Evolutionary conservation across 2,888 invertebrate species (phyloP), one percentile per base, ranked within the genome.

Genomic region (Amiota minor): DNA sequence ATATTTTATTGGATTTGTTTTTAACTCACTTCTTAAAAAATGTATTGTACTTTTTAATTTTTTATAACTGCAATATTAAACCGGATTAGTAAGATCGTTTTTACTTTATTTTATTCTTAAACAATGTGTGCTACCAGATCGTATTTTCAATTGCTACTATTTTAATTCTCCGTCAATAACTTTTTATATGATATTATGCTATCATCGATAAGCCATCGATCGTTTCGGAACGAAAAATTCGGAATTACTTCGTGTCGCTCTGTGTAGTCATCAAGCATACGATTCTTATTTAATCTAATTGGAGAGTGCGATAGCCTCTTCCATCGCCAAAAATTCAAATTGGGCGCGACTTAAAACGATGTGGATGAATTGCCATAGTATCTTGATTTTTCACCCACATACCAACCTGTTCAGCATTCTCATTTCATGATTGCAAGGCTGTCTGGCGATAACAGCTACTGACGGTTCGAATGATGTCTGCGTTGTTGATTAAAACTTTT

Each of bases 241-340:
- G 56, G 16, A 56, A 56, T 8, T 18, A 14, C 16, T 56, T 56
- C 56, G 56, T 56, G n/a, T n/a, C 45, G 47, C 64, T 47, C 62
- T n/a, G 47, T 47, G n/a, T 64, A n/a, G 35, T 62, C 12, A 9
- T 45, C 16, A 46, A 46, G 46, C 18, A 18, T 20, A 16, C 16
- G 56, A 56, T 45, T 45, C 46, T 64, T 47, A 47, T 47, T 47
- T 62, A 45, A 45, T 65, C 64, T 65, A 65, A 65, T 65, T 47
- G 16, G 35, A 9, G 10, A 62, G 62, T 45, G 62, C 62, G 35
- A 35, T 62, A 45, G 62, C 62, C 62, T 62, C 62, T 46, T 62
- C 45, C 14, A 56, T 14, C 16, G 56, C 56, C 56, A 56, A 56
- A 56, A 56, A 56, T 56, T 18, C 18, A 16, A 16, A 56, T 11